Conservation (phyloP, 2,797 vertebrate genomes). For the Momotus momota region DNA sequence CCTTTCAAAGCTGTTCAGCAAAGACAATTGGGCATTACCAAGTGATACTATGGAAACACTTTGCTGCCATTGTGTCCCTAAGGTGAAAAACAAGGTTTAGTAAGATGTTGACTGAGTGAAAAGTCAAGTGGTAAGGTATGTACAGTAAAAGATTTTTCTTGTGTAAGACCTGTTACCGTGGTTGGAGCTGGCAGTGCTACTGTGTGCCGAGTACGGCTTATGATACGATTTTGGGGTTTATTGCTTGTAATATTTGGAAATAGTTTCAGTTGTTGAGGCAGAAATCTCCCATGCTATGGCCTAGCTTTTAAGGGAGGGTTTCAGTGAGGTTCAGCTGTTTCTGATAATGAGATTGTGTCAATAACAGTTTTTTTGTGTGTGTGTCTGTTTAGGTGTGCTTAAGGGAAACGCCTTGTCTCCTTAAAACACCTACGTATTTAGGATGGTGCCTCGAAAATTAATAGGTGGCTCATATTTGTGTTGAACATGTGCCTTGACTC, state of each 20-base stretch:
- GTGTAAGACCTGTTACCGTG: background rate
- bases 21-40: background rate
- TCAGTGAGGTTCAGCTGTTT: background rate
- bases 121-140: background rate
- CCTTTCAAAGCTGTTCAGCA: background rate
- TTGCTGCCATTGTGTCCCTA: background rate
- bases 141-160: background rate
- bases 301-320: background rate
- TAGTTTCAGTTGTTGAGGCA: background rate
- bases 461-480: background rate
- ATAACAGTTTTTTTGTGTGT: background rate
- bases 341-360: background rate
- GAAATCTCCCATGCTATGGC: background rate
- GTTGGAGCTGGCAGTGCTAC: background rate
- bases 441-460: conserved; percentile 5
- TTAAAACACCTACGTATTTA: background rate
- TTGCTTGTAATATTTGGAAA: background rate
- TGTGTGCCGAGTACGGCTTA: background rate
- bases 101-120: background rate
- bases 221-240: background rate
- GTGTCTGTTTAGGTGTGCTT: background rate
- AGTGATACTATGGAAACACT: background rate
- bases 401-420: background rate
- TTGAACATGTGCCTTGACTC: conserved; percentile 4
- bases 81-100: background rate